These are phyloP conservation scores for Diplolepis rosae DNA, from an alignment of 2,888 invertebrate species.

Conservation along the genomic window DNA sequence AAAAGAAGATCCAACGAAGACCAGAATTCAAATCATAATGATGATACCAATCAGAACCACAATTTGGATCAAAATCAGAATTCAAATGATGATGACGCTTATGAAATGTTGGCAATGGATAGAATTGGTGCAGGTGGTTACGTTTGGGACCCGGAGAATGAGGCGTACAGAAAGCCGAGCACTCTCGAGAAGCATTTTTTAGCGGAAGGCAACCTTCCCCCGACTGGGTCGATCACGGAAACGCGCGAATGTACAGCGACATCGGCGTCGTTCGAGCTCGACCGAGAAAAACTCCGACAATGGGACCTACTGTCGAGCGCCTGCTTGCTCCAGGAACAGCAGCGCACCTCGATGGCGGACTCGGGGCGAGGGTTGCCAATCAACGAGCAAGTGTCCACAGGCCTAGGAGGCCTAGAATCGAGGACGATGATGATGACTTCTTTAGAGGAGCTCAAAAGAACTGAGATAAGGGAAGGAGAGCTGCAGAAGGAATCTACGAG, in stretches of 20 bases:
- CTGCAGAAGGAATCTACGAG: conserved; percentile 51
- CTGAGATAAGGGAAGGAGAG: conserved; percentile 41
- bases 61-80: neutral
- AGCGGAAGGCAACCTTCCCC: conserved; percentile 74
- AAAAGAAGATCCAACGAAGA: conserved; percentile 37
- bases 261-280: conserved; percentile 77
- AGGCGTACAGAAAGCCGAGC: conserved; percentile 65
- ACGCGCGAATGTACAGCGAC: conserved; percentile 39
- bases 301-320: conserved; percentile 93
- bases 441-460: conserved; percentile 35
- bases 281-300: conserved; percentile 89
- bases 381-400: conserved; percentile 43
- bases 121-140: conserved; percentile 65
- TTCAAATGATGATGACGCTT: conserved; percentile 75
- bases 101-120: conserved; percentile 77
- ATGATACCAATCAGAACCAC: conserved; percentile 48
- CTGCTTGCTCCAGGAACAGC: conserved; percentile 72
- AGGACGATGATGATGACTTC: conserved; percentile 29
- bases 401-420: conserved; percentile 20
- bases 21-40: conserved; percentile 74
- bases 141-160: conserved; percentile 71
- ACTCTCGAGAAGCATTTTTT: conserved; percentile 70
- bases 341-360: conserved; percentile 77
- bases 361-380: conserved; percentile 66
- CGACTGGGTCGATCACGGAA: conserved; percentile 54